These are phyloP conservation scores for Alouatta palliata DNA, from an alignment of 2,113 vertebrate species.

Conservation along the genomic window DNA sequence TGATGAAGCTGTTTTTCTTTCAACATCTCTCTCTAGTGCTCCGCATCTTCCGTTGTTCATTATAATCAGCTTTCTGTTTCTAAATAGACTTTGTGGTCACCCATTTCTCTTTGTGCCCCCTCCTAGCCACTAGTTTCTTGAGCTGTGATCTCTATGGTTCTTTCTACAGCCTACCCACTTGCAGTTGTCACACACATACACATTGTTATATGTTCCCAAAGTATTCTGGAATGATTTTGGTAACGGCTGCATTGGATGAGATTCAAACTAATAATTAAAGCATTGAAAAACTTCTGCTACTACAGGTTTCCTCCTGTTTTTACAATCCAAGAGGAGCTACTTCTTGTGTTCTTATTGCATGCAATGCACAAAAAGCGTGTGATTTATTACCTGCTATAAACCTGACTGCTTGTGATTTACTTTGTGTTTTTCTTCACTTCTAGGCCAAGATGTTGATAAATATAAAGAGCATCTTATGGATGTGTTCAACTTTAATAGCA, in stretches of 20 bases:
- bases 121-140: not conserved
- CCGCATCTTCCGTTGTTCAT: not conserved
- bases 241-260: slow-evolving; percentile 2
- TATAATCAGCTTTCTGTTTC: not conserved
- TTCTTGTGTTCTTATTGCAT: not conserved
- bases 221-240: slow-evolving; percentile 29
- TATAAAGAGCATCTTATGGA: slow-evolving; percentile 93
- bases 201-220: not conserved
- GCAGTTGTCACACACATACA: not conserved
- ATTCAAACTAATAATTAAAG: slow-evolving; percentile 48
- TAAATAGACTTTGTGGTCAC: slow-evolving; percentile 24
- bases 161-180: not conserved
- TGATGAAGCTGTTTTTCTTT: not conserved
- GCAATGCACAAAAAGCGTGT: not conserved
- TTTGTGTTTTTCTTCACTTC: slow-evolving; percentile 71
- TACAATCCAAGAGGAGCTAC: not conserved
- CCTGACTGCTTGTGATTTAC: slow-evolving; percentile 50
- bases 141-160: not conserved
- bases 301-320: slow-evolving; percentile 26
- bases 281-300: not conserved
- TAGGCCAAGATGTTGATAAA: slow-evolving; percentile 93
- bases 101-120: not conserved
- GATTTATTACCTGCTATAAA: not conserved
- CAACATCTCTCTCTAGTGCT: not conserved
- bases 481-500: slow-evolving; percentile 87